These are phyloP conservation scores for Nerophis lumbriciformis DNA, from an alignment of 2,113 vertebrate species.

Conservation along the genomic window DNA sequence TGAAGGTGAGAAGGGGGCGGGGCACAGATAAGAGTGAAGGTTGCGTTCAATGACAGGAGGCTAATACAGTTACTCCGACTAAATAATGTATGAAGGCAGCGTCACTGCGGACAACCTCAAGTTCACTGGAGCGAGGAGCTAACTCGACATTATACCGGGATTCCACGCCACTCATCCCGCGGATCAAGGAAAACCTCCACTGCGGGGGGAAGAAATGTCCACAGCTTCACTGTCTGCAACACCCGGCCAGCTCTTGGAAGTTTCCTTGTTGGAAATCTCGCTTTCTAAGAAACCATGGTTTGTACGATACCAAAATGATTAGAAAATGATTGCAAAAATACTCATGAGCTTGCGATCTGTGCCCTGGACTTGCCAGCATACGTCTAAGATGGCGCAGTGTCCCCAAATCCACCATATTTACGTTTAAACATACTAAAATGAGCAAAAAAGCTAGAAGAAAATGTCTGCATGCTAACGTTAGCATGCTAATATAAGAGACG, in stretches of 20 bases:
- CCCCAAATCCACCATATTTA: too few species aligned
- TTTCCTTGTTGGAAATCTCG: neutral
- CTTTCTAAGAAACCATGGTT: too few species aligned
- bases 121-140: neutral
- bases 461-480: too few species aligned
- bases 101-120: neutral
- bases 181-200: neutral
- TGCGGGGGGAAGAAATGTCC: neutral
- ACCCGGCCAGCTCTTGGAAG: neutral
- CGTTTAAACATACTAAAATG: too few species aligned
- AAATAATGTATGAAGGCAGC: neutral
- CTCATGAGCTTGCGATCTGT: too few species aligned
- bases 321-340: too few species aligned
- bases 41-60: neutral
- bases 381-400: too few species aligned
- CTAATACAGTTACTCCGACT: neutral
- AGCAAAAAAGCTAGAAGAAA: too few species aligned
- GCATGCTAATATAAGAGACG: too few species aligned
- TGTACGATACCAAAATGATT: too few species aligned
- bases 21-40: conserved; percentile 2
- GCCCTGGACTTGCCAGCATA: too few species aligned
- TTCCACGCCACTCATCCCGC: conserved; percentile 4
- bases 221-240: conserved; percentile 6
- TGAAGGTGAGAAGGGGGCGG: conserved; percentile 2
- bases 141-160: neutral